phyloP scores from a whole-genome alignment of 2,888 invertebrate genomes.

The Allacma fusca region DNA sequence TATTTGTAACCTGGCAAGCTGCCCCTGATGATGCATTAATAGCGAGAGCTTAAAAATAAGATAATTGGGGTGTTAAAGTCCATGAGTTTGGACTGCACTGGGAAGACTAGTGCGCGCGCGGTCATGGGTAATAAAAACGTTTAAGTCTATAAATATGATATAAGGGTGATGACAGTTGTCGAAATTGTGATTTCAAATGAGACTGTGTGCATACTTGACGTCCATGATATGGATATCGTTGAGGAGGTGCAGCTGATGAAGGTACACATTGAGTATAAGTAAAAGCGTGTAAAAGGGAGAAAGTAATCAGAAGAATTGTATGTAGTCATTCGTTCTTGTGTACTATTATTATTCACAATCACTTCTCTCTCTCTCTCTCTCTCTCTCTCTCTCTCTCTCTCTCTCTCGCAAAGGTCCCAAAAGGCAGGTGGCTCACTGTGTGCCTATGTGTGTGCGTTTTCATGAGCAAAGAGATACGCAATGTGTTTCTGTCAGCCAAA shows the following conservation, averaged over 20 bases:
- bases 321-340: background rate
- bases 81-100: too few relatives aligned
- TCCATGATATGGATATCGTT: background rate
- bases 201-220: background rate
- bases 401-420: too few relatives aligned
- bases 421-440: too few relatives aligned
- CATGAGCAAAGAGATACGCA: background rate
- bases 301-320: constrained; percentile 30
- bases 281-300: background rate
- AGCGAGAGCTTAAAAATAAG: too few relatives aligned
- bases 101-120: too few relatives aligned
- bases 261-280: constrained; percentile 4
- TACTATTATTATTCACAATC: constrained; percentile 21
- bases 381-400: too few relatives aligned
- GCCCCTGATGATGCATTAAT: too few relatives aligned
- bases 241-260: constrained; percentile 14
- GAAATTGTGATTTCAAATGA: constrained; percentile 20
- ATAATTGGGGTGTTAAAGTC: too few relatives aligned
- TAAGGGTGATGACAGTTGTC: constrained; percentile 17
- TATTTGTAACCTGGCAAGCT: too few relatives aligned
- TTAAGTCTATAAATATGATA: background rate
- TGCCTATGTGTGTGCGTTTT: constrained; percentile 2
- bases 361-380: background rate
- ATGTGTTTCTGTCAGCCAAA: constrained; percentile 31
- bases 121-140: too few relatives aligned